Percentiles rank a stretch among this genome's conserved stretches.
Conservation (phyloP, 2,113 vertebrate genomes). For the Seriola aureovittata region DNA sequence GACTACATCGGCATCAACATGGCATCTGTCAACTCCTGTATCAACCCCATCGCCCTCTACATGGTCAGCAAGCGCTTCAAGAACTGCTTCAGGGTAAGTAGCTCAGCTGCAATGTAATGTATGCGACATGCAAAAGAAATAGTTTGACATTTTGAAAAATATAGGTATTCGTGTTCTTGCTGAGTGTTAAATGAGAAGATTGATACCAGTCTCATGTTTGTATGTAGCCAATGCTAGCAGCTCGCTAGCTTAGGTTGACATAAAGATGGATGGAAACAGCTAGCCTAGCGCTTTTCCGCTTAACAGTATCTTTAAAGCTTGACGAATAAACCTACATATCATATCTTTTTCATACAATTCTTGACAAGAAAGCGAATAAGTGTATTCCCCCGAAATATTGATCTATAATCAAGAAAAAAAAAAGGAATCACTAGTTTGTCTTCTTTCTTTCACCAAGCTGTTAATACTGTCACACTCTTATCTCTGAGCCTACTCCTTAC, state of each 20-base stretch:
- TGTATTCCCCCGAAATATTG: neutral
- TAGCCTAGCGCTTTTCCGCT: neutral
- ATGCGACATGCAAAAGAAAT: neutral
- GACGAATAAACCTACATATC: neutral
- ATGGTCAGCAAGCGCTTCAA: conserved; percentile 99
- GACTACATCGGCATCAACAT: conserved; percentile 98
- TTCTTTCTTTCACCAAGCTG: neutral
- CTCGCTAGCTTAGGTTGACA: neutral
- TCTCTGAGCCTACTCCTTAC: neutral
- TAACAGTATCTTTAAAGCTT: neutral
- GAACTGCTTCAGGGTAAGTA: conserved; percentile 96
- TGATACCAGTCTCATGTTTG: neutral
- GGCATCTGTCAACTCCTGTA: conserved; percentile 98
- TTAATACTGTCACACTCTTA: neutral
- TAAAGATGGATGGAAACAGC: neutral
- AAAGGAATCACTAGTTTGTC: neutral
- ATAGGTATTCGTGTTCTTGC: neutral
- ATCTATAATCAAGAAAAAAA: neutral
- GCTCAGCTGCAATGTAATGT: neutral
- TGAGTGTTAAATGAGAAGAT: neutral
- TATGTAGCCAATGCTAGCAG: neutral
- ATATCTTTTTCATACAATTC: neutral
- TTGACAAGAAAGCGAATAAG: neutral
- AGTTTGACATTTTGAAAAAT: neutral
- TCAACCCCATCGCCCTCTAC: conserved; percentile 98